Conservation (phyloP, 2,888 invertebrate species). For the Diarsia brunnea region DNA sequence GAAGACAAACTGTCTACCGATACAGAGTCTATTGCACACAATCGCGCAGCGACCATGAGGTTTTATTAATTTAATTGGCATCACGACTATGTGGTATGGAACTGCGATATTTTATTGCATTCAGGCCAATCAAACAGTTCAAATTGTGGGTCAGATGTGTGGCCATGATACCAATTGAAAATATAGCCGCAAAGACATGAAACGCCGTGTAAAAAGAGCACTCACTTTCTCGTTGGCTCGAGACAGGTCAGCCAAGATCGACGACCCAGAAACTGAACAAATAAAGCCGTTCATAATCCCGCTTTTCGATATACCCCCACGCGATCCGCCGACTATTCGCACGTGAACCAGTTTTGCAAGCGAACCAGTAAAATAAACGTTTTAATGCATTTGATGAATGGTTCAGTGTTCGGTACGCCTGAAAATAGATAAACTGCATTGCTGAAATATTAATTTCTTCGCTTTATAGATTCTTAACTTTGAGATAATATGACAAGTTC, state of each 20-base stretch:
- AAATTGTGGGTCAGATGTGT: slow-evolving; percentile 19
- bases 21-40: slow-evolving; percentile 42
- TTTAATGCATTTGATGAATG: slow-evolving; percentile 63
- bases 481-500: neutral
- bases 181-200: slow-evolving; percentile 42
- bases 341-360: slow-evolving; percentile 70
- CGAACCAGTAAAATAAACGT: slow-evolving; percentile 60
- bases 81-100: slow-evolving; percentile 1
- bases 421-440: slow-evolving; percentile 47
- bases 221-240: slow-evolving; percentile 68
- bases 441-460: slow-evolving; percentile 14
- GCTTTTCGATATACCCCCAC: slow-evolving; percentile 77
- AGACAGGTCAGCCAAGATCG: slow-evolving; percentile 84
- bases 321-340: slow-evolving; percentile 71
- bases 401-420: slow-evolving; percentile 30
- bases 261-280: slow-evolving; percentile 83
- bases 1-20: slow-evolving; percentile 77
- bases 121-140: slow-evolving; percentile 22
- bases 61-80: slow-evolving; percentile 48
- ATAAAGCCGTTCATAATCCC: slow-evolving; percentile 75
- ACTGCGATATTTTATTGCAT: slow-evolving; percentile 29
- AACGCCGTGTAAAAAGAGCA: slow-evolving; percentile 67
- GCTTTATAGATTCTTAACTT: slow-evolving; percentile 8
- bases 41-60: slow-evolving; percentile 42
- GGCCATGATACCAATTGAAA: slow-evolving; percentile 16